Conservation (phyloP, 1,140 invertebrate species). For the Zaprionus gabonicus region DNA sequence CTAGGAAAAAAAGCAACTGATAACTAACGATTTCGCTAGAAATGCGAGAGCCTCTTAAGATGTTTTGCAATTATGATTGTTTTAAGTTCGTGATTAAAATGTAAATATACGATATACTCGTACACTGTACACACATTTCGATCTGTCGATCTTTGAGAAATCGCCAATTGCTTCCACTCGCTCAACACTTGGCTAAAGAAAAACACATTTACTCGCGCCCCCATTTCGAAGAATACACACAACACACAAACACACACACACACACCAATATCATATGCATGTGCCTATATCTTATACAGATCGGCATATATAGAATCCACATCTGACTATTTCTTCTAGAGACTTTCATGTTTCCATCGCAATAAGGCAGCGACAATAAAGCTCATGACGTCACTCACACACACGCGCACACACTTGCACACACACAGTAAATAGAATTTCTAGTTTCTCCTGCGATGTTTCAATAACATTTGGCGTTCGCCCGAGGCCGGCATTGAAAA, state of each 20-base stretch:
- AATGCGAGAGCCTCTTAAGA: background rate
- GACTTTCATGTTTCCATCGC: constrained; percentile 52
- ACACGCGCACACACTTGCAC: background rate
- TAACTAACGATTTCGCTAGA: background rate
- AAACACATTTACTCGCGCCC: constrained; percentile 39
- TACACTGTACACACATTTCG: constrained; percentile 4
- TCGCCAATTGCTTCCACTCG: constrained; percentile 44
- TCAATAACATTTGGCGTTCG: constrained; percentile 58
- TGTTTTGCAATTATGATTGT: background rate
- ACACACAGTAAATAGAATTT: constrained; percentile 67
- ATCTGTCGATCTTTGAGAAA: constrained; percentile 33
- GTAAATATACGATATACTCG: background rate
- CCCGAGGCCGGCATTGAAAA: constrained; percentile 76
- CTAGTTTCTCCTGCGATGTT: constrained; percentile 57
- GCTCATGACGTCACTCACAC: constrained; percentile 58
- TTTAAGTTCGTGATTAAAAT: background rate
- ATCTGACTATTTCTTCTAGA: constrained; percentile 18
- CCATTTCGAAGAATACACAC: constrained; percentile 27
- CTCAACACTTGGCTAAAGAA: constrained; percentile 39
- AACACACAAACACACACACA: background rate
- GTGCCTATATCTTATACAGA: background rate
- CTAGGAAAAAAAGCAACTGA: background rate
- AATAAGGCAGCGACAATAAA: constrained; percentile 63
- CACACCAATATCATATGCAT: constrained; percentile 3
- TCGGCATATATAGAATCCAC: constrained; percentile 9